Evolutionary conservation across 2,888 invertebrate genomes (phyloP).

Genomic region (Cheilosia vernalis): DNA sequence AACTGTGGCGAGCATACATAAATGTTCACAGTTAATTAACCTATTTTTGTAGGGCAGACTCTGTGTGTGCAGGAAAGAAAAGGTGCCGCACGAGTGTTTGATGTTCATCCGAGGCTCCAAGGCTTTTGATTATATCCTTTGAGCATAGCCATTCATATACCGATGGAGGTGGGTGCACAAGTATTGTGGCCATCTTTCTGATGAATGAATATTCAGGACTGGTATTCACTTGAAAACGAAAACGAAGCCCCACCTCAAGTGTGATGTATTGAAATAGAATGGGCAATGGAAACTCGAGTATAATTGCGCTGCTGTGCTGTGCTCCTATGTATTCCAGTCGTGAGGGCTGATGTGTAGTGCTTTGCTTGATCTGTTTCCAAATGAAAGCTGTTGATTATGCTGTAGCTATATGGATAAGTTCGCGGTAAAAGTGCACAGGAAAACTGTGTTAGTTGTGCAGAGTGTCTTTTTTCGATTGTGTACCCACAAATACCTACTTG

Average conservation of each 20-base stretch:
- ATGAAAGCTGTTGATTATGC: conserved; percentile 49
- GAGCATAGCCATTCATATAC: neutral
- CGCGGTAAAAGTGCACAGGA: neutral
- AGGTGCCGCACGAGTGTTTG: neutral
- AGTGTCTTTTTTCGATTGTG: neutral
- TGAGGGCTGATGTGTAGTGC: neutral
- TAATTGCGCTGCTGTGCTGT: conserved; percentile 2
- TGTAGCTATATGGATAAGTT: neutral
- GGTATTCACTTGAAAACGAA: conserved; percentile 6
- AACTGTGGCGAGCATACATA: conserved; percentile 2
- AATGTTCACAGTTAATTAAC: conserved; percentile 53
- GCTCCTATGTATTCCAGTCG: neutral
- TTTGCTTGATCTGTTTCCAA: neutral
- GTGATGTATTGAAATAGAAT: conserved; percentile 28
- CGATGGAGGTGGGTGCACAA: neutral
- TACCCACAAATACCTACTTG: neutral
- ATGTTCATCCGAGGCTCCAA: conserved; percentile 36
- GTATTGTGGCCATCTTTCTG: conserved; percentile 19
- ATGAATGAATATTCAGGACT: conserved; percentile 49
- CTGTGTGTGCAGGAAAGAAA: neutral
- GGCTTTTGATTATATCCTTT: conserved; percentile 22
- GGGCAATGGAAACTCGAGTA: conserved; percentile 3
- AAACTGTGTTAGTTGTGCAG: neutral
- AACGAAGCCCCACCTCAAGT: conserved; percentile 6
- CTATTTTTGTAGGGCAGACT: conserved; percentile 33